Conservation (phyloP, 2,797 vertebrate species). For the Todus mexicanus region DNA sequence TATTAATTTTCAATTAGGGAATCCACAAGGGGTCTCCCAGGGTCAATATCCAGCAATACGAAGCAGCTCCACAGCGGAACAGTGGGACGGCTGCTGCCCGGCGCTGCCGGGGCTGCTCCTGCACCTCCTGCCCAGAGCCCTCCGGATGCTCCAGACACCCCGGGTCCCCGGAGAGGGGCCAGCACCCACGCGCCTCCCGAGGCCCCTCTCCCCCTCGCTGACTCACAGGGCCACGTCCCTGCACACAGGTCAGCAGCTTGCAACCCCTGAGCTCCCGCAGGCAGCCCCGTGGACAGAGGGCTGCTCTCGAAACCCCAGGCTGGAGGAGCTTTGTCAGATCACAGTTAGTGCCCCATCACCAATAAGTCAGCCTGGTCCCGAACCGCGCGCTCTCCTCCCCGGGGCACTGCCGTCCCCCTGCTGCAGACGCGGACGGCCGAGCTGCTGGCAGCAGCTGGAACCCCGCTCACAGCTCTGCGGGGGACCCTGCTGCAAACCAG, state of each 20-base stretch:
- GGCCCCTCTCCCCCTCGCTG: neutral
- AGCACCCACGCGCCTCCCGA: neutral
- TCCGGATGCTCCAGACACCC: accelerated
- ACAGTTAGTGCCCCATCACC: neutral
- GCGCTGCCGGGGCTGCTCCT: neutral
- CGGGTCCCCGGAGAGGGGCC: neutral
- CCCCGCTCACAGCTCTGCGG: neutral
- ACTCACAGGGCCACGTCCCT: neutral
- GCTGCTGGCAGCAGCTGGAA: neutral
- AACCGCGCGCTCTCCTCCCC: neutral
- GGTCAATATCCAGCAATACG: conserved; percentile 95
- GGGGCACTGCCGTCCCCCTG: neutral
- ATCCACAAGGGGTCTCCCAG: conserved; percentile 93
- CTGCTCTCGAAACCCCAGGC: conserved; percentile 2
- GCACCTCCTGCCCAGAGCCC: neutral
- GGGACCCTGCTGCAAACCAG: neutral
- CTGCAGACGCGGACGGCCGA: neutral
- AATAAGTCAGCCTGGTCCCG: neutral
- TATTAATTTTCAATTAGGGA: conserved; percentile 99
- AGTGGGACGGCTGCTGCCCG: neutral
- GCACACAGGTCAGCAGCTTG: conserved; percentile 11
- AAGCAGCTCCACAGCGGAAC: conserved; percentile 74
- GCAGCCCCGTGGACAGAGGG: neutral
- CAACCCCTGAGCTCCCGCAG: neutral
- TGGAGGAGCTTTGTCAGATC: conserved; percentile 13